Base-by-base conservation (phyloP, 2,888 invertebrate species). In the Drosophila putrida region DNA sequence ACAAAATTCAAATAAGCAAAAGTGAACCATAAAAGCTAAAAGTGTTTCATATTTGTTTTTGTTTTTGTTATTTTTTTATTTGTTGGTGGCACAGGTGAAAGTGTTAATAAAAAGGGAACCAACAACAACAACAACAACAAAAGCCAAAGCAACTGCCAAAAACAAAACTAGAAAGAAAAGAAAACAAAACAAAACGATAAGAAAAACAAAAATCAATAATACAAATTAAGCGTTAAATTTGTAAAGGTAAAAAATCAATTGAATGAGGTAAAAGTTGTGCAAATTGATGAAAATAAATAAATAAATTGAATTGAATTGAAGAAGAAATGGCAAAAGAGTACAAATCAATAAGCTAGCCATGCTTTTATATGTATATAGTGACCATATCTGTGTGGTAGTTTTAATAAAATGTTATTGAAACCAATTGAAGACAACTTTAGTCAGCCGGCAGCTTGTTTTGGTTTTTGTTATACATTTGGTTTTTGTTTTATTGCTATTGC, bases 81-180 rank as follows among this genome's bases (percentile, higher is more conserved):
- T 59, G 38, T 63, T 58, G 51, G 50, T 67, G 55, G 78, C 54
- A 61, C 70, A 75, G 78, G 87, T 87, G 82, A 82, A 82, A 82
- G 83, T 80, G 82, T 78, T 67, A 69, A 61, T 27, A 71, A 74
- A 78, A 67, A 60, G 57, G 61, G 59, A 71, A 74, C 65, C 74
- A 71, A 39, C 57, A 44, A 63, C 43, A 64, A 64, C 27, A 57
- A 59, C 65, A 47, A 53, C 47, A 71, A 55, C 44, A 28, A 28
- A 28, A 28, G 28, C 28, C 28, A 20, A 71, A 51, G 57, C 46
- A 71, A 55, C 44, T 33, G 25, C 28, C 35, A 60, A 64, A 36
- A 51, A n/a, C 49, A 66, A 59, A 49, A 38, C 39, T 36, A 59
- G 47, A 53, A 63, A 69, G 36, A 55, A 33, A 54, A 53, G 15